These are phyloP conservation scores for Trachurus trachurus DNA, from an alignment of 2,797 vertebrate species.

Conservation along the genomic window DNA sequence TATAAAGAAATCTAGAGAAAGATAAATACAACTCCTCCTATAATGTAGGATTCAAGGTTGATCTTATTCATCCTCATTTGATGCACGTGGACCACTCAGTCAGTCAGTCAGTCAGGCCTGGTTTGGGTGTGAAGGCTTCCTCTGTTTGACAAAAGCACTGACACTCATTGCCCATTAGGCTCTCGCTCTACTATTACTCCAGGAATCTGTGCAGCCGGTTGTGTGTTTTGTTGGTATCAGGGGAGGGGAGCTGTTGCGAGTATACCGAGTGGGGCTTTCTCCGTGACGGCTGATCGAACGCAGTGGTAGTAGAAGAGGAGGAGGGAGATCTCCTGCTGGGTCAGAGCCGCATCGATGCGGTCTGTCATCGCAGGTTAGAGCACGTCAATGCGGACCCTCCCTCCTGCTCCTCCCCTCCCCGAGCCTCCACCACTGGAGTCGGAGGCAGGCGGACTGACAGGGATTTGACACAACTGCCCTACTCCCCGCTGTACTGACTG, in stretches of 20 bases:
- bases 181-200: conserved; percentile 32
- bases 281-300: conserved; percentile 73
- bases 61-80: conserved; percentile 3
- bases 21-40: not conserved
- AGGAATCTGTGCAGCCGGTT: conserved; percentile 35
- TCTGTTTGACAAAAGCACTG: conserved; percentile 30
- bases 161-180: conserved; percentile 52
- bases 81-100: not conserved
- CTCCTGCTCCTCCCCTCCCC: conserved; percentile 59
- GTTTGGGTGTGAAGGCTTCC: conserved; percentile 32
- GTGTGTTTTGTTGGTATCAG: conserved; percentile 36
- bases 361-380: conserved; percentile 76
- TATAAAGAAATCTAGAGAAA: not conserved
- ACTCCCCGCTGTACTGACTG: conserved; percentile 58
- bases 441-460: conserved; percentile 62
- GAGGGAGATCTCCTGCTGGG: conserved; percentile 72
- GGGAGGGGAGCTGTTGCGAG: conserved; percentile 45
- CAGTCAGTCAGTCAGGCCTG: conserved; percentile 1
- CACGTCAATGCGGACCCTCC: conserved; percentile 53
- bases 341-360: conserved; percentile 66
- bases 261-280: conserved; percentile 41
- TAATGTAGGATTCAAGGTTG: not conserved
- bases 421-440: conserved; percentile 39
- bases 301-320: conserved; percentile 33
- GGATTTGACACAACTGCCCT: conserved; percentile 64